Evolutionary conservation across 2,797 vertebrate genomes (phyloP).

Genomic region (Urosaurus nigricauda): DNA sequence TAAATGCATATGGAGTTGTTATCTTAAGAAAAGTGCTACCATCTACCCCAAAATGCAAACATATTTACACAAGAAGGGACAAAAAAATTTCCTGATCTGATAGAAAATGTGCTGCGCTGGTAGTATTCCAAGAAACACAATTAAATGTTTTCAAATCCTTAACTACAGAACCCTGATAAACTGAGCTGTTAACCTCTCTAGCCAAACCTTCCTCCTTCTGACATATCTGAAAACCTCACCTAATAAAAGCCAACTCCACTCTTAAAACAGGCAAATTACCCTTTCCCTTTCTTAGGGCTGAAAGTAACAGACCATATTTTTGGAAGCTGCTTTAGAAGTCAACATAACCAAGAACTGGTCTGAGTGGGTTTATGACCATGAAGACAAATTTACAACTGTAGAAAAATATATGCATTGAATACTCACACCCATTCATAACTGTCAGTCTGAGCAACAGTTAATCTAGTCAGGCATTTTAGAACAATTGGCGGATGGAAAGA

Average conservation of each 20-base stretch:
- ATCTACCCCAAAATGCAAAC: background rate
- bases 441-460: constrained; percentile 16
- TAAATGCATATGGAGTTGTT: background rate
- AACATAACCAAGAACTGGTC: background rate
- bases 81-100: background rate
- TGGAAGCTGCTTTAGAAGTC: background rate
- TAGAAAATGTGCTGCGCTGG: background rate
- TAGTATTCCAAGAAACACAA: too few species aligned
- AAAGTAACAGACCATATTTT: background rate
- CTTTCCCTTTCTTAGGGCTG: background rate
- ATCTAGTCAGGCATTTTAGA: constrained; percentile 30
- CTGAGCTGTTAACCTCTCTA: too few species aligned
- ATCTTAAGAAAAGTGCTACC: background rate
- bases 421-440: constrained; percentile 12
- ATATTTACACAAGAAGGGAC: background rate
- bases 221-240: too few species aligned
- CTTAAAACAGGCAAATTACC: background rate
- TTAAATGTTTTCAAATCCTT: background rate
- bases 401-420: background rate
- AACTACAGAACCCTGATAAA: too few species aligned
- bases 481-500: constrained; percentile 54
- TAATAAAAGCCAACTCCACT: too few species aligned
- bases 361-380: constrained; percentile 17
- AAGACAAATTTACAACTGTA: constrained; percentile 20
- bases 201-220: too few species aligned